phyloP scores from a whole-genome alignment of 2,888 invertebrate genomes.

The Pristionchus arcanus region DNA sequence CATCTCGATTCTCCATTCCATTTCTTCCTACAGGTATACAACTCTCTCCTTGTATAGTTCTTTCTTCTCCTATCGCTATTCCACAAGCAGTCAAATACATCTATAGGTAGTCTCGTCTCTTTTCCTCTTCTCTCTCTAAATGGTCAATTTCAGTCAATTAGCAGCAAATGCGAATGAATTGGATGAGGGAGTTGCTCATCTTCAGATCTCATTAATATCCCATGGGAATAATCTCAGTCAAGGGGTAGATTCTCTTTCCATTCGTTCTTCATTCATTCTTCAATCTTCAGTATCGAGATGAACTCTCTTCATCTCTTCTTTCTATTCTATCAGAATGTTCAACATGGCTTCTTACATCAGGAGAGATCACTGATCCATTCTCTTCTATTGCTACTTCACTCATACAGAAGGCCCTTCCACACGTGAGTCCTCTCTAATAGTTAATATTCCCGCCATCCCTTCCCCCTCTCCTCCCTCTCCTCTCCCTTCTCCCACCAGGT shows the following conservation, averaged over 20 bases:
- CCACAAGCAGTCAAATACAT: constrained; percentile 56
- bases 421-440: constrained; percentile 3
- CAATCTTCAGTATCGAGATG: constrained; percentile 48
- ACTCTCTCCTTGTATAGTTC: constrained; percentile 49
- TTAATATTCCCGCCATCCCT: neutral
- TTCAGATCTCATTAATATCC: constrained; percentile 48
- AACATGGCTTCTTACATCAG: constrained; percentile 50
- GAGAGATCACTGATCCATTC: constrained; percentile 46
- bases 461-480: neutral
- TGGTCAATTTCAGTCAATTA: constrained; percentile 34
- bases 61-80: constrained; percentile 50
- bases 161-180: constrained; percentile 57
- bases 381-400: neutral
- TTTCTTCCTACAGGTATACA: constrained; percentile 43
- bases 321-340: constrained; percentile 48
- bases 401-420: constrained; percentile 20
- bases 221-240: constrained; percentile 52
- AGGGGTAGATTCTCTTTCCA: constrained; percentile 18
- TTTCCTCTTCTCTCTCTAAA: no score
- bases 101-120: constrained; percentile 30
- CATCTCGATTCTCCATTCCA: neutral
- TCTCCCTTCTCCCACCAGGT: neutral
- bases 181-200: constrained; percentile 54
- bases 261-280: constrained; percentile 20
- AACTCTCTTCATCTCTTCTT: constrained; percentile 24